Evolutionary conservation across 2,888 invertebrate genomes (phyloP).

Genomic region (Dorcus hopei): DNA sequence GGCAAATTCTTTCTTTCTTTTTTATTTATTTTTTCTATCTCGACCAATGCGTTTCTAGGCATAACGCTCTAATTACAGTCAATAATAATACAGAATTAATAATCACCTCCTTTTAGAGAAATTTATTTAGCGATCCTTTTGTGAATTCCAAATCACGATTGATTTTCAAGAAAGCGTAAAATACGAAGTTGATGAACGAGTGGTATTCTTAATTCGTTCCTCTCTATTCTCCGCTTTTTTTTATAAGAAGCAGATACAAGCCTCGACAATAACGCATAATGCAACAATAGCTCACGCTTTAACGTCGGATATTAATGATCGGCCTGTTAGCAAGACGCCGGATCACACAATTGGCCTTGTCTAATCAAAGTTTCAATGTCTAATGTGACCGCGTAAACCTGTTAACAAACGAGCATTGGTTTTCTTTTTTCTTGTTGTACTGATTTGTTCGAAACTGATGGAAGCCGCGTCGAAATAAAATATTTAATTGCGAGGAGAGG

Average conservation of each 20-base stretch:
- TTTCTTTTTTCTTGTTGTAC: too few relatives aligned
- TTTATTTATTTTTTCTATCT: too few relatives aligned
- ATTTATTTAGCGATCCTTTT: constrained; percentile 11
- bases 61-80: too few relatives aligned
- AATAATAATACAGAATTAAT: too few relatives aligned
- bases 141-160: constrained; percentile 16
- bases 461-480: neutral
- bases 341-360: constrained; percentile 18
- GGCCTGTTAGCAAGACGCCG: constrained; percentile 15
- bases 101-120: too few relatives aligned
- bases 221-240: constrained; percentile 10
- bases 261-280: constrained; percentile 18
- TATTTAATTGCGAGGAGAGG: neutral
- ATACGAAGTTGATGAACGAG: constrained; percentile 24
- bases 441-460: neutral
- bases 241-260: constrained; percentile 13
- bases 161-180: constrained; percentile 30
- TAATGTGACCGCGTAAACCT: constrained; percentile 11
- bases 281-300: constrained; percentile 16
- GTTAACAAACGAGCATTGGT: constrained; percentile 11
- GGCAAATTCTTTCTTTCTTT: too few relatives aligned
- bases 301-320: constrained; percentile 19
- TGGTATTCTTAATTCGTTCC: constrained; percentile 26
- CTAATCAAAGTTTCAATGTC: constrained; percentile 15
- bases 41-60: too few relatives aligned